A percentile compares a stretch with the other conserved stretches of the same genome.
These are phyloP conservation scores for Trichopria drosophilae DNA, from an alignment of 2,888 invertebrate species.

Conservation along the genomic window DNA sequence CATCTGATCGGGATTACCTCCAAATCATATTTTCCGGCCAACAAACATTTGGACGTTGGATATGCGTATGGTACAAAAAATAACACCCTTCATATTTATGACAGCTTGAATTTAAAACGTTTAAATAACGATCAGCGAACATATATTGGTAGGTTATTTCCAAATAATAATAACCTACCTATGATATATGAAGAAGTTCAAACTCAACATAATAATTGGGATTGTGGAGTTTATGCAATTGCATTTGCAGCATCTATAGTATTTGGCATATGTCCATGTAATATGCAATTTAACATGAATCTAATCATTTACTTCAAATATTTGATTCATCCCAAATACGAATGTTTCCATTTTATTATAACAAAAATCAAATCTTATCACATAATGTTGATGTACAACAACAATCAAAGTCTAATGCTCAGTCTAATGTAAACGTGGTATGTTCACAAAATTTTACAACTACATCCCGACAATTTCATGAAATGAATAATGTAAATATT, in stretches of 20 bases:
- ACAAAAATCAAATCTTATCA: no score
- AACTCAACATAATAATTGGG: constrained; percentile 8
- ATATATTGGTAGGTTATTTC: constrained; percentile 2
- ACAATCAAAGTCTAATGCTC: no score
- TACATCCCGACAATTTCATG: no score
- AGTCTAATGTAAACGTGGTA: no score
- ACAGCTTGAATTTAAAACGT: not conserved
- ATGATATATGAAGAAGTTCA: constrained; percentile 13
- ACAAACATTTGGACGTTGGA: not conserved
- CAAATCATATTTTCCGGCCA: constrained; percentile 4
- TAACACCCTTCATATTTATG: constrained; percentile 6
- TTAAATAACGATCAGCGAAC: constrained; percentile 1
- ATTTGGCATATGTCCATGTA: constrained; percentile 1
- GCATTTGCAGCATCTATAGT: constrained; percentile 7
- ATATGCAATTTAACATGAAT: not conserved
- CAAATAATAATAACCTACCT: not conserved
- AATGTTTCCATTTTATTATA: constrained; percentile 1
- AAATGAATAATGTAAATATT: no score
- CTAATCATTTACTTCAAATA: not conserved
- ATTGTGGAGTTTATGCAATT: constrained; percentile 9
- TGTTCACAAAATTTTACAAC: no score
- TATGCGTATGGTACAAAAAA: not conserved
- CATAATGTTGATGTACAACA: no score
- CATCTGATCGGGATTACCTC: not conserved
- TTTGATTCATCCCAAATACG: not conserved